Base-by-base conservation (phyloP, 2,113 vertebrate species). In the Camelus dromedarius region DNA sequence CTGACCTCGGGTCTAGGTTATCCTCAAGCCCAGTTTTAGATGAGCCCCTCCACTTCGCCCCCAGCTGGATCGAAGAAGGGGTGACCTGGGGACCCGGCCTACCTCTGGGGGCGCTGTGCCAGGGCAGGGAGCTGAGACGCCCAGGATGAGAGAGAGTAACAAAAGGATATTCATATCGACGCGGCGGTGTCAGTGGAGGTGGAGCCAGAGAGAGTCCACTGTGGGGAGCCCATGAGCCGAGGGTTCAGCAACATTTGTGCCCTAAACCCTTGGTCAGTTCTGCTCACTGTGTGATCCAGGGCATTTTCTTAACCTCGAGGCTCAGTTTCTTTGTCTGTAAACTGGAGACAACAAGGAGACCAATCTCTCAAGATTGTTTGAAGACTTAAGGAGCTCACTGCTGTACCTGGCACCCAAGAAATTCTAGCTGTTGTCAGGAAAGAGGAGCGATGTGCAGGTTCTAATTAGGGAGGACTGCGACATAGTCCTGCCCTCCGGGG, bases 161-260 rank as follows among this genome's bases (percentile, higher is more conserved):
- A 54, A 14, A 60, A 69, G 0, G 3, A 22, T 28, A 19, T 54
- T 95, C 75, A 28, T 10, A 12, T 3, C 15, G 24, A 19, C 2
- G 30, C 52, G 76, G 64, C 38, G 38, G 62, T 48, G 1, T 52
- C 10, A 0, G 13, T 8, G 64, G 8, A 30, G 3, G 35, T 11
- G n/a, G 32, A 0, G 16, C 3, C 22, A 19, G 32, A 24, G 26
- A 4, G 18, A 38, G 32, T 16, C 14, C 0, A 2, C 52, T 16
- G 0, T 26, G 24, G 4, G 32, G 19, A 54, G 35, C 18, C 38
- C 5, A 30, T 56, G 35, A 91, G 30, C 24, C 56, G 15, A 91
- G 24, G 5, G 0, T 6, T 73, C 42, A 48, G 76, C 14, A 32
- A 19, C 42, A 35, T n/a, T 62, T 35, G 0, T 1, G 9, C 12